Percentiles rank a stretch among this genome's conserved stretches.
Evolutionary conservation across 2,113 vertebrate genomes (phyloP).

Genomic region (Plotosus lineatus): DNA sequence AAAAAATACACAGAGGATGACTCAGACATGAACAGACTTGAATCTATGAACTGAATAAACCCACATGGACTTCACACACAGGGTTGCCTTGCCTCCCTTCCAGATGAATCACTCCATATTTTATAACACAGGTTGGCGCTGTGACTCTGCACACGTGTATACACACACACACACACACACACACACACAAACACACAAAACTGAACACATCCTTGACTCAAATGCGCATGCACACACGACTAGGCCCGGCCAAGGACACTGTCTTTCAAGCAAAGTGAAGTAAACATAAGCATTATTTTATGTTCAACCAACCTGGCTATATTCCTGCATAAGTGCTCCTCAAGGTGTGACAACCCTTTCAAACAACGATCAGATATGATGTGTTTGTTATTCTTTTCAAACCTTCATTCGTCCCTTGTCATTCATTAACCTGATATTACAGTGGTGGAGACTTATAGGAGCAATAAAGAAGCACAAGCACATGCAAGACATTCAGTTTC

Average conservation of each 20-base stretch:
- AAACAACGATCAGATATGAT: not conserved
- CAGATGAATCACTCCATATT: conserved; percentile 28
- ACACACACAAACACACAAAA: not conserved
- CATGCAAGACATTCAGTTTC: conserved; percentile 21
- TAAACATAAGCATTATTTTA: not conserved
- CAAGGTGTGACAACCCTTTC: not conserved
- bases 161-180: not conserved
- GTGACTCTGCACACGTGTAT: not conserved
- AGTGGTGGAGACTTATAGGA: not conserved
- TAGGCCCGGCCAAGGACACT: not conserved
- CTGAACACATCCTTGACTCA: not conserved
- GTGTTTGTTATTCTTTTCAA: not conserved
- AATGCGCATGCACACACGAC: not conserved
- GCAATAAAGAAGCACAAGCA: conserved; percentile 15
- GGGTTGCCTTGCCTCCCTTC: not conserved
- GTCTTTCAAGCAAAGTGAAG: not conserved
- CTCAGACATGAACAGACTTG: not conserved
- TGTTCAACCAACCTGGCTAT: not conserved
- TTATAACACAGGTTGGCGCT: conserved; percentile 9
- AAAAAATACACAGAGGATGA: not conserved
- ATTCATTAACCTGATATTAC: conserved; percentile 25
- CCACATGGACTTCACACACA: not conserved
- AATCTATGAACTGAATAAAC: conserved; percentile 7
- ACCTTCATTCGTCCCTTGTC: not conserved
- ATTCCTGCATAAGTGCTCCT: not conserved